Evolutionary conservation across 2,888 invertebrate genomes (phyloP), one percentile per base, ranked within the genome.

Genomic region (Pantelozetes paolii): DNA sequence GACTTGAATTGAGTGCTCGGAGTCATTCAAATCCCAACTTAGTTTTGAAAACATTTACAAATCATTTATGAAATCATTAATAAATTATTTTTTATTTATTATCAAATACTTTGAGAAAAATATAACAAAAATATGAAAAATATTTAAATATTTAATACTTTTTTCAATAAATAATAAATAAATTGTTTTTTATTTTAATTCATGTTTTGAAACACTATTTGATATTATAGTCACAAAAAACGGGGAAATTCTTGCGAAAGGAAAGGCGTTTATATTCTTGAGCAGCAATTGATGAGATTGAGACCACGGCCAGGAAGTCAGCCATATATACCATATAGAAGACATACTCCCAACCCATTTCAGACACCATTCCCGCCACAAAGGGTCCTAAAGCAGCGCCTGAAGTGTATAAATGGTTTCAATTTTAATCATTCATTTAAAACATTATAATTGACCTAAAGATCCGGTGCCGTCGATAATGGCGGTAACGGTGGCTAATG

Each of bases 401-500:
- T 42, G 32, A 1, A 23, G 15, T 9, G 15, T 23, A 57, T 23
- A 57, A 28, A 26, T 57, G 5, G 20, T 15, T 48, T 36, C n/a
- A 36, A 36, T 36, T 8, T 36, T 36, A 36, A 36, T 9, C 5
- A 36, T 36, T 36, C 36, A 36, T 36, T 36, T 36, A 48, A 48
- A 15, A 48, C 3, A 5, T 57, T 1, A 57, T 9, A 18, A 28
- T 23, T 3, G 5, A 57, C 57, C 57, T 74, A 92, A 87, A 76
- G 92, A 92, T 9, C 97, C 96, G 0, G 96, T 96, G 62, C 97
- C 97, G 83, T 97, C 97, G 64, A 97, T 96, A 79, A 97, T 95
- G 28, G 96, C 94, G 0, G 96, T 94, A n/a, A 97, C 96, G 0
- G 96, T 97, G 8, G 97, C 95, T 75, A 97, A 83, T 8, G 96